Conservation (phyloP, 2,888 invertebrate species). For the Drosophila atripex region DNA sequence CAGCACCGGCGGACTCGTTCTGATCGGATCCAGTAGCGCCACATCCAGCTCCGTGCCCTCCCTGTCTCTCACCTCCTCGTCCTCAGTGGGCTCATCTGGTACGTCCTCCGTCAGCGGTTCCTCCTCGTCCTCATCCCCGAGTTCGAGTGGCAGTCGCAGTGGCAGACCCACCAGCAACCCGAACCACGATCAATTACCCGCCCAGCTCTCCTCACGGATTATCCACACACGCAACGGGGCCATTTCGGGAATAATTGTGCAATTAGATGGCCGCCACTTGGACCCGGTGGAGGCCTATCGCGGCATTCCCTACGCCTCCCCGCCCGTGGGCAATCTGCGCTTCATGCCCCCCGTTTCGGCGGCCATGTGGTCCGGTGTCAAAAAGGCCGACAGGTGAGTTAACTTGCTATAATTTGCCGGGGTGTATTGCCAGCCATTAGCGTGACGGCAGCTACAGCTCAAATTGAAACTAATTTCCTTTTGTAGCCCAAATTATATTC, state of each 20-base stretch:
- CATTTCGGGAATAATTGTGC: slow-evolving; percentile 92
- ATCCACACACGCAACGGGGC: slow-evolving; percentile 95
- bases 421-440: background rate
- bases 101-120: slow-evolving; percentile 31
- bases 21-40: slow-evolving; percentile 68
- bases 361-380: slow-evolving; percentile 95
- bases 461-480: background rate
- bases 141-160: slow-evolving; percentile 14
- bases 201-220: slow-evolving; percentile 90
- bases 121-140: slow-evolving; percentile 40
- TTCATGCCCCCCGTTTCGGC: slow-evolving; percentile 99
- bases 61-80: slow-evolving; percentile 68
- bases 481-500: background rate
- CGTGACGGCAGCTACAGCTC: background rate
- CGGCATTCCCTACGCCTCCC: slow-evolving; percentile 97
- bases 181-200: slow-evolving; percentile 83
- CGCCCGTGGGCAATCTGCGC: slow-evolving; percentile 93
- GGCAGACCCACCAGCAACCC: slow-evolving; percentile 56
- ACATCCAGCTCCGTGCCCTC: slow-evolving; percentile 65
- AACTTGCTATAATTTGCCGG: background rate
- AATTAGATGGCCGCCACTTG: slow-evolving; percentile 91
- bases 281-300: slow-evolving; percentile 96
- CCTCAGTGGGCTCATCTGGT: slow-evolving; percentile 22
- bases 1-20: slow-evolving; percentile 66
- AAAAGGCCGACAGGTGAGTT: slow-evolving; percentile 89